Conservation (phyloP, 92 coral and sea anemone genomes). For the Desmophyllum pertusum region DNA sequence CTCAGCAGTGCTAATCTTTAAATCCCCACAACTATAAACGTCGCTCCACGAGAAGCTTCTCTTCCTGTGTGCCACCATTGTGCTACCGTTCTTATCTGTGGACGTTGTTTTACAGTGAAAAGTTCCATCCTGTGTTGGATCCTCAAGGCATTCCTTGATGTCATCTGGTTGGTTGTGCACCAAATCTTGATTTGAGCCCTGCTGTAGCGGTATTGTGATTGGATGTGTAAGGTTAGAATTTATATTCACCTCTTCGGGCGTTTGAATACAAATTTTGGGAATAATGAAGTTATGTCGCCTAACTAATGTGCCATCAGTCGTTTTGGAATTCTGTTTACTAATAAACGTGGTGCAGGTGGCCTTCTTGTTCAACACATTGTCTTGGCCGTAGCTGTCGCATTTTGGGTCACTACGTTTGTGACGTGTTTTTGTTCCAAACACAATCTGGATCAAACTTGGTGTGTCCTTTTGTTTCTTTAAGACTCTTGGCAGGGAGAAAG, state of each 20-base stretch:
- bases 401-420: background rate
- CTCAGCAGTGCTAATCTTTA: constrained; percentile 4
- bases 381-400: background rate
- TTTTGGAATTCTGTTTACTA: background rate
- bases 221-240: background rate
- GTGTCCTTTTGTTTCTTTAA: constrained; percentile 15
- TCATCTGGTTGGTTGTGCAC: background rate
- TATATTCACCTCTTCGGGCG: constrained; percentile 31
- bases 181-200: background rate
- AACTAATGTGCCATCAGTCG: background rate
- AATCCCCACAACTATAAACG: background rate
- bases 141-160: background rate
- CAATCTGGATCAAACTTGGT: constrained; percentile 1
- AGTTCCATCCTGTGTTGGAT: background rate
- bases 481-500: constrained; percentile 20
- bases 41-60: constrained; percentile 45
- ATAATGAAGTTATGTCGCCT: constrained; percentile 4
- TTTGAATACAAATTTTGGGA: constrained; percentile 39
- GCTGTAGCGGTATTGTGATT: background rate
- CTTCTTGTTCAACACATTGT: background rate
- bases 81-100: background rate
- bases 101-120: background rate
- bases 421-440: constrained; percentile 25
- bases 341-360: background rate
- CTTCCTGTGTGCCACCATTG: constrained; percentile 1